Evolutionary conservation across 2,888 invertebrate genomes (phyloP).

Genomic region (Odontocerum albicorne): DNA sequence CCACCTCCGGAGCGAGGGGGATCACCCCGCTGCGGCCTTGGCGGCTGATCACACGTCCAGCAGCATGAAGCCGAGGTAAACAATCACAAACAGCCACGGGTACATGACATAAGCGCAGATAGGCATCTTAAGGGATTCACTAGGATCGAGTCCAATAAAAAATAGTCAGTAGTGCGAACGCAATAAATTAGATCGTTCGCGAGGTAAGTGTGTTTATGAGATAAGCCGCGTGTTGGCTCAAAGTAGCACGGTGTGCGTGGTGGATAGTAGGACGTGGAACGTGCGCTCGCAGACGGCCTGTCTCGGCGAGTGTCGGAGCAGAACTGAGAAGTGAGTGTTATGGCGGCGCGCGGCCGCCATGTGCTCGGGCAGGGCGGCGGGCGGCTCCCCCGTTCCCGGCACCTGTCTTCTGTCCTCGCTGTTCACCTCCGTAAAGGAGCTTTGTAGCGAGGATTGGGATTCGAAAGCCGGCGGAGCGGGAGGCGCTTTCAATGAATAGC

Average conservation of each 20-base stretch:
- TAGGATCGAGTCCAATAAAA: too few relatives aligned
- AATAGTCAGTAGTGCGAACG: too few relatives aligned
- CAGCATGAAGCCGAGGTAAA: conserved; percentile 67
- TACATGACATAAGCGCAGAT: conserved; percentile 67
- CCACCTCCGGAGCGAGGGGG: too few relatives aligned
- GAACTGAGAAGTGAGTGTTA: conserved; percentile 45
- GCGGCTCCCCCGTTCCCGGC: conserved; percentile 12
- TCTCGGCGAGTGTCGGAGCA: conserved; percentile 41
- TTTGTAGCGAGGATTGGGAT: not conserved
- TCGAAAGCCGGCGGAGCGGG: not conserved
- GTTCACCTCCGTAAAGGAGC: conserved; percentile 9
- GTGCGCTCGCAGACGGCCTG: conserved; percentile 46
- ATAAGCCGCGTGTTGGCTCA: not conserved
- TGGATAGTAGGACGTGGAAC: too few relatives aligned
- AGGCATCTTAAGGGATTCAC: conserved; percentile 49
- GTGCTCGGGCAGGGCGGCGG: conserved; percentile 23
- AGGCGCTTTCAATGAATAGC: too few relatives aligned
- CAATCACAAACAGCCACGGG: conserved; percentile 68
- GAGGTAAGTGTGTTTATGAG: not conserved
- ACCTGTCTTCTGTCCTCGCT: conserved; percentile 4
- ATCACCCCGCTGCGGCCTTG: conserved; percentile 1
- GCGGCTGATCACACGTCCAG: conserved; percentile 56
- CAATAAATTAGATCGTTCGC: too few relatives aligned
- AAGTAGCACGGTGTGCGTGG: too few relatives aligned
- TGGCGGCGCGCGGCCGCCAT: conserved; percentile 43